Percentiles rank a stretch among this genome's conserved stretches.
phyloP scores from a whole-genome alignment of 2,113 vertebrate genomes.

The Nerophis lumbriciformis region DNA sequence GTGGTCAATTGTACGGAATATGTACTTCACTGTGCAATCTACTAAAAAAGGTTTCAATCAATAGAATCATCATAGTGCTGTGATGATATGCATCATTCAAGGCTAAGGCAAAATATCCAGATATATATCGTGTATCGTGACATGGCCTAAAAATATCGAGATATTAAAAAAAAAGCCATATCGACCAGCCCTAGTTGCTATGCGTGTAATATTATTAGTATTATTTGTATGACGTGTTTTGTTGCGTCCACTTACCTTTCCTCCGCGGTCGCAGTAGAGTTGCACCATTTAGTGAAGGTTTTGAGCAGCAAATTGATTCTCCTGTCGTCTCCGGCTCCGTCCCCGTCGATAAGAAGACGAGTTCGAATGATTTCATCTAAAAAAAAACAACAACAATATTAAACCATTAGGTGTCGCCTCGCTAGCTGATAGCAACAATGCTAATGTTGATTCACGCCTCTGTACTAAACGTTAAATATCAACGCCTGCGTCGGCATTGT shows the following conservation, averaged over 20 bases:
- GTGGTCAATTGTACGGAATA: fast-evolving
- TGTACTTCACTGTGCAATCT: too few relatives aligned
- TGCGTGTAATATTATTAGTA: too few relatives aligned
- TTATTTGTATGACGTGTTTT: neutral
- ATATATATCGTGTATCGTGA: too few relatives aligned
- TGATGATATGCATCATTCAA: too few relatives aligned
- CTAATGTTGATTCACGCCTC: neutral
- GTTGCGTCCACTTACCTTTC: slow-evolving; percentile 76
- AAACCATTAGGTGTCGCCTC: neutral
- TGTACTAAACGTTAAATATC: too few relatives aligned
- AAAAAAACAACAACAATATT: neutral
- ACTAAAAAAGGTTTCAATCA: too few relatives aligned
- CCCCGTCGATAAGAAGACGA: slow-evolving; percentile 93
- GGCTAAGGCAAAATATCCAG: too few relatives aligned
- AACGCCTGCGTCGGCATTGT: neutral
- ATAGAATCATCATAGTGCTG: too few relatives aligned
- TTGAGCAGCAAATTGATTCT: slow-evolving; percentile 93
- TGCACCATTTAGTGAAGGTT: slow-evolving; percentile 95
- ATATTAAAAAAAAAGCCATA: too few relatives aligned
- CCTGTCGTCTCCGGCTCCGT: slow-evolving; percentile 93
- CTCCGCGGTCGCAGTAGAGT: slow-evolving; percentile 82
- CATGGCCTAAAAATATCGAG: too few relatives aligned
- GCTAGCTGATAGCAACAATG: slow-evolving; percentile 26
- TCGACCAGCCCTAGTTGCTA: too few relatives aligned
- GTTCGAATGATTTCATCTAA: slow-evolving; percentile 94